Evolutionary conservation across 2,888 invertebrate genomes (phyloP).

Genomic region (Limenitis camilla): DNA sequence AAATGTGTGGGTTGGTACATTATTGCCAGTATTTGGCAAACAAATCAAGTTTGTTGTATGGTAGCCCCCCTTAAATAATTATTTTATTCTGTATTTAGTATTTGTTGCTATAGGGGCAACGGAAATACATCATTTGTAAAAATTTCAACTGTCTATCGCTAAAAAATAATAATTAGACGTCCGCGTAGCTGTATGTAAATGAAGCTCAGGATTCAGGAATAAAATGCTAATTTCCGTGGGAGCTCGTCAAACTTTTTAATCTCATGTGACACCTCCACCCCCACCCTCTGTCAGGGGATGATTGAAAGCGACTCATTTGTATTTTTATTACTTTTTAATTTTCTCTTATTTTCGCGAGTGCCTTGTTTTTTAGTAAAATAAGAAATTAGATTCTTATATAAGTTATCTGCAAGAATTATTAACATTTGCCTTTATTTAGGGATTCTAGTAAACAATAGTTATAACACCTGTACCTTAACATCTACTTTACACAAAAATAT

Average conservation of each 20-base stretch:
- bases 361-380: conserved; percentile 18
- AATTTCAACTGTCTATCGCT: neutral
- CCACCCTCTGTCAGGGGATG: conserved; percentile 58
- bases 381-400: too few species aligned
- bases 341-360: conserved; percentile 63
- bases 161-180: conserved; percentile 26
- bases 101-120: too few species aligned
- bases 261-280: conserved; percentile 65
- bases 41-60: too few species aligned
- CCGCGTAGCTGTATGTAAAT: conserved; percentile 64
- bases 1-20: too few species aligned
- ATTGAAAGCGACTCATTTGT: conserved; percentile 72
- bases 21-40: too few species aligned
- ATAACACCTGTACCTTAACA: too few species aligned
- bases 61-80: too few species aligned
- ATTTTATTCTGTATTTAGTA: neutral
- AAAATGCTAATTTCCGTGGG: conserved; percentile 74
- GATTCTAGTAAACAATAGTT: too few species aligned
- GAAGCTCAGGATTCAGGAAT: conserved; percentile 48
- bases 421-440: too few species aligned
- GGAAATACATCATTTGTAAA: neutral
- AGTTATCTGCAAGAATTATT: too few species aligned
- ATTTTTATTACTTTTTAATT: conserved; percentile 74
- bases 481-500: too few species aligned
- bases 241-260: conserved; percentile 72